Base-by-base conservation (phyloP, 2,113 vertebrate genomes). In the Carassius gibelio region DNA sequence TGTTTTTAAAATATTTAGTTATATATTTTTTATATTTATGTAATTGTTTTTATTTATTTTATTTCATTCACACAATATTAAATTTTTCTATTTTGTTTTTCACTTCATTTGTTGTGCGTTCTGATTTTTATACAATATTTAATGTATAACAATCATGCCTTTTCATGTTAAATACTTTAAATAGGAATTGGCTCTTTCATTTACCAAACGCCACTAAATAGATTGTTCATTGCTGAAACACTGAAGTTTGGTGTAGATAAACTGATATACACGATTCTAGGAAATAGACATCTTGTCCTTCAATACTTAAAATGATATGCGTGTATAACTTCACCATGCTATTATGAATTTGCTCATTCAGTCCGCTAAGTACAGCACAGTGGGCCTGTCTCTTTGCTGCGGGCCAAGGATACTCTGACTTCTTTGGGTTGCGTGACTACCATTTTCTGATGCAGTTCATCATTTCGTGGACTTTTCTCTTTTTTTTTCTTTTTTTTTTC, bases 381-480 rank as follows among this genome's bases (percentile, higher is more conserved):
- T 7, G 38, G 26, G 26, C 17, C 81, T 55, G 19, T 80, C 57
- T 75, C 8, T 36, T 59, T 38, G 75, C 34, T 78, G 9, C n/a
- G 13, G 83, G 9, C 69, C 52, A 30, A 52, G 59, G 36, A 72
- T 85, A 71, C 78, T 50, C 72, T 72, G 34, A n/a, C 34, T 79
- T 36, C 69, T 80, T 5, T 80, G 68, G 34, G 14, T 86, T 62
- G 62, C 68, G 69, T 81, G 88, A 86, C 55, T 84, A 45, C 48
- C 52, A 19, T 69, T 83, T 72, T 83, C 81, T 85, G 66, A 23
- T 1, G 75, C 55, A 84, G 80, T 89, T 72, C 89, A 88, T 26
- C 36, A 77, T 80, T 48, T 75, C 69, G 45, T 74, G 9, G 55
- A 85, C 72, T 75, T 59, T 34, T 78, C 68, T 59, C 45, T 64